phyloP scores from a whole-genome alignment of 2,797 vertebrate genomes.

The Telmatherina bonti region DNA sequence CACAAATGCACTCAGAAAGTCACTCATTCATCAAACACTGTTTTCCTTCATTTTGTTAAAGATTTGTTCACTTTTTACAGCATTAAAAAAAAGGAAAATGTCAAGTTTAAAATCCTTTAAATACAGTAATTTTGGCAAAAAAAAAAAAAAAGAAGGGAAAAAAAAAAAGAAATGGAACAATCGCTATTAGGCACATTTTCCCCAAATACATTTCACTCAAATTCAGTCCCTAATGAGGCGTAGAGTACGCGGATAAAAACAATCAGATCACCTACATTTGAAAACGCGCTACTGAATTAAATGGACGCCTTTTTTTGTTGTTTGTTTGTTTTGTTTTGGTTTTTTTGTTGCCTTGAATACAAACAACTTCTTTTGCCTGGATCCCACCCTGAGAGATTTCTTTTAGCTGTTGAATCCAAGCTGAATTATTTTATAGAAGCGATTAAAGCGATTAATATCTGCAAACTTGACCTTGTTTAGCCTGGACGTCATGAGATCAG shows the following conservation, averaged over 20 bases:
- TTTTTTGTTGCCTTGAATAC: conserved; percentile 1
- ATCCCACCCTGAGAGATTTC: conserved; percentile 49
- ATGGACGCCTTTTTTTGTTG: not conserved
- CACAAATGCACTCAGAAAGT: conserved; percentile 26
- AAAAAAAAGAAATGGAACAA: conserved; percentile 32
- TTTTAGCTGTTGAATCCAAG: conserved; percentile 37
- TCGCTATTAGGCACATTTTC: conserved; percentile 63
- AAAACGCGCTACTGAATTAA: conserved; percentile 6
- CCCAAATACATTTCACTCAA: conserved; percentile 35
- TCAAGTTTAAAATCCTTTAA: conserved; percentile 47
- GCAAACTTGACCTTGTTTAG: conserved; percentile 1
- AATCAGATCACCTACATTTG: conserved; percentile 22
- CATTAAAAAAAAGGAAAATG: conserved; percentile 35
- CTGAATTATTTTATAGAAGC: not conserved
- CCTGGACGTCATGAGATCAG: not conserved
- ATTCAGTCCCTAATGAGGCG: conserved; percentile 5
- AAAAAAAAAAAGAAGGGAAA: not conserved
- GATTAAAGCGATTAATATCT: not conserved
- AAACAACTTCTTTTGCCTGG: conserved; percentile 13
- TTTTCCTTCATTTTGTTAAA: conserved; percentile 23
- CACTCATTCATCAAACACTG: conserved; percentile 25
- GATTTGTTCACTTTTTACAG: conserved; percentile 32
- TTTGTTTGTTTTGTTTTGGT: not conserved
- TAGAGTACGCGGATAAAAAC: conserved; percentile 1
- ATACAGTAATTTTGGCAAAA: conserved; percentile 40